Conservation (phyloP, 2,113 vertebrate species). For the Okapia johnstoni region DNA sequence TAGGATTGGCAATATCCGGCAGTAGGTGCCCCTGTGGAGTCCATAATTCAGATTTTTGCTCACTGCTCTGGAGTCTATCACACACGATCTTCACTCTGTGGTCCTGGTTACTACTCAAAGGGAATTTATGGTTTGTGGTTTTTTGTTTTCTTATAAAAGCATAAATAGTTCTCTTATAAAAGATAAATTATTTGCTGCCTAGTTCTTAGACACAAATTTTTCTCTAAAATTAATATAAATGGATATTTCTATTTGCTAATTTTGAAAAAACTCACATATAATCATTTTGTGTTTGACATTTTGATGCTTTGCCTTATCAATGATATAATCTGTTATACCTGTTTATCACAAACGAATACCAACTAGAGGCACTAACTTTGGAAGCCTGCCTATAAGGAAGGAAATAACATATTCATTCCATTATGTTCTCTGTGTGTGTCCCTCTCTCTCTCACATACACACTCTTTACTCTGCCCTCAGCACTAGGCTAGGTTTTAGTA, state of each 20-base stretch:
- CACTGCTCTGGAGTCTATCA: background rate
- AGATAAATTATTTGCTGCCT: background rate
- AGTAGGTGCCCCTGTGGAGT: background rate
- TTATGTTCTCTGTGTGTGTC: background rate
- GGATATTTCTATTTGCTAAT: background rate
- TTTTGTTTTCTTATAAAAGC: background rate
- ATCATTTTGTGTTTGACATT: background rate
- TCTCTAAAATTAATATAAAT: constrained; percentile 4
- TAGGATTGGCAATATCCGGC: background rate
- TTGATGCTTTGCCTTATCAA: background rate
- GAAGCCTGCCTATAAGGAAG: background rate
- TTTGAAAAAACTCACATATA: background rate
- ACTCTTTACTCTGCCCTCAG: background rate
- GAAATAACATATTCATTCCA: background rate
- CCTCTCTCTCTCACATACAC: background rate
- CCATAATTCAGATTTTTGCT: background rate
- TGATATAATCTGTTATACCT: background rate
- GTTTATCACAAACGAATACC: background rate
- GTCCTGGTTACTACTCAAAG: background rate
- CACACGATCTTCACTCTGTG: background rate
- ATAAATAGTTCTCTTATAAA: background rate
- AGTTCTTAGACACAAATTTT: background rate
- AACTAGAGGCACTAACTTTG: background rate
- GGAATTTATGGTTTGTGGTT: background rate
- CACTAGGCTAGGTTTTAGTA: background rate